Evolutionary conservation across 2,888 invertebrate species (phyloP).

Genomic region (Rotaria sp.): DNA sequence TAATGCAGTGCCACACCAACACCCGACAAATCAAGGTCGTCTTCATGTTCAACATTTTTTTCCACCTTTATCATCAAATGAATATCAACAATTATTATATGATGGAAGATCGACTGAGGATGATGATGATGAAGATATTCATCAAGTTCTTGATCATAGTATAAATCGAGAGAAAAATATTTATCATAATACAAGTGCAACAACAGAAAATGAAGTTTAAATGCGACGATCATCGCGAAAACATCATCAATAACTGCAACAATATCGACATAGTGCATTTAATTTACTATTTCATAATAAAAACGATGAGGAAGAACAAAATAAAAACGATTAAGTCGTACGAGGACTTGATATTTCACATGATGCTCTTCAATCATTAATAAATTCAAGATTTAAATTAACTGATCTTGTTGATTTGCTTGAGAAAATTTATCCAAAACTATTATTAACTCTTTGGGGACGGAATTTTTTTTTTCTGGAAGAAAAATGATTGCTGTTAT

Average conservation of each 20-base stretch:
- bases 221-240: background rate
- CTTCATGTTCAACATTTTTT: background rate
- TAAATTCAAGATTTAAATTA: constrained; percentile 24
- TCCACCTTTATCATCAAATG: background rate
- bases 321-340: background rate
- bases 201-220: background rate
- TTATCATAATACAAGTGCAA: background rate
- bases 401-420: background rate
- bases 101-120: background rate
- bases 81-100: constrained; percentile 13
- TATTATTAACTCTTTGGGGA: too few relatives aligned
- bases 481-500: too few relatives aligned
- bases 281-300: background rate
- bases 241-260: background rate
- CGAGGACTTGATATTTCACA: background rate
- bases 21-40: constrained; percentile 2
- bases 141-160: background rate
- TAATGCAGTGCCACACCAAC: too few relatives aligned
- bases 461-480: too few relatives aligned
- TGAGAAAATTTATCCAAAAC: background rate
- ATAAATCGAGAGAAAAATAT: background rate
- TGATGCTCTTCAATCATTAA: background rate
- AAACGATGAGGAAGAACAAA: too few relatives aligned
- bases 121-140: background rate
- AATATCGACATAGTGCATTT: background rate